These are phyloP conservation scores for Sylvia atricapilla DNA, from an alignment of 2,113 vertebrate species.

Conservation along the genomic window DNA sequence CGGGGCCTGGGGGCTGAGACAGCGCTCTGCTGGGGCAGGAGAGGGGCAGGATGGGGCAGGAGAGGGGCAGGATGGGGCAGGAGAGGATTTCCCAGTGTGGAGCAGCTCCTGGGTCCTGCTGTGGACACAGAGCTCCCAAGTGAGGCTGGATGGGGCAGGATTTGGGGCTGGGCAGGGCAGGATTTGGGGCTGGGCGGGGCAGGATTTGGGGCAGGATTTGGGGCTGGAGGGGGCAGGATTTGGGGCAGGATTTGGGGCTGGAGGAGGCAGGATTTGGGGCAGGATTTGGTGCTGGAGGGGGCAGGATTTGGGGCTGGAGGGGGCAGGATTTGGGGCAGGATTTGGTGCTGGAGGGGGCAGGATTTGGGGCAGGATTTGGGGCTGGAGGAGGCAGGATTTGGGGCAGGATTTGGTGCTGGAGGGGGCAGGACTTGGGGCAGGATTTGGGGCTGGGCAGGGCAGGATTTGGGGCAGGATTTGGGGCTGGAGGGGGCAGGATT, in stretches of 20 bases:
- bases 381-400: no score
- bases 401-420: not conserved
- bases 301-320: not conserved
- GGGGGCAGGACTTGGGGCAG: not conserved
- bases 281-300: not conserved
- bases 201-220: no score
- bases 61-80: not conserved
- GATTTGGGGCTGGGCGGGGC: not conserved
- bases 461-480: no score
- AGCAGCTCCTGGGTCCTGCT: not conserved
- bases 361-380: rapidly evolving
- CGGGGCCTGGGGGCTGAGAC: not conserved
- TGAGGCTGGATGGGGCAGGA: not conserved
- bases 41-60: not conserved
- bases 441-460: not conserved
- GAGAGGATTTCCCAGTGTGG: not conserved
- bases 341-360: not conserved
- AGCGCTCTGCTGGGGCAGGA: not conserved
- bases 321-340: not conserved
- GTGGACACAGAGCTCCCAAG: not conserved
- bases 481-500: not conserved
- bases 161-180: not conserved
- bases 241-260: not conserved
- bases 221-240: not conserved
- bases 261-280: no score